These are phyloP conservation scores for Tyrophagus putrescentiae DNA, from an alignment of 1,140 invertebrate genomes.

Conservation along the genomic window DNA sequence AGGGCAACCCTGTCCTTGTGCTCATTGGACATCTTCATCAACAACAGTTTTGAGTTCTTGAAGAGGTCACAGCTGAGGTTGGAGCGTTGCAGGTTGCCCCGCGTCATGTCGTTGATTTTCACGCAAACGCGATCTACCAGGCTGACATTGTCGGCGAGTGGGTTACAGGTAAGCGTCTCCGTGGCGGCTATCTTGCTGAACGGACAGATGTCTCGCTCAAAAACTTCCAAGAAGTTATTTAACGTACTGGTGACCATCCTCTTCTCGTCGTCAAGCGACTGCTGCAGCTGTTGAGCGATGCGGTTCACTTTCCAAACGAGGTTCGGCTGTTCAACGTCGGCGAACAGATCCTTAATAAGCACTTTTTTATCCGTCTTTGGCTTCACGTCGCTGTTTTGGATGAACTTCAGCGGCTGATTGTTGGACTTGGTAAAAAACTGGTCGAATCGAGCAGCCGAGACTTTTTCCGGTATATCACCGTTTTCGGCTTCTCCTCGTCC, in stretches of 20 bases:
- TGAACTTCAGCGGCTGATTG: conserved; percentile 60
- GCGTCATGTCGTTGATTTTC: conserved; percentile 29
- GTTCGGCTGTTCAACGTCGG: conserved; percentile 70
- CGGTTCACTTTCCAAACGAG: conserved; percentile 91
- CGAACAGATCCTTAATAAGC: conserved; percentile 70
- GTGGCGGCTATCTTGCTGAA: background rate
- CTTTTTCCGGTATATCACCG: background rate
- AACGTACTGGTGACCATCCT: conserved; percentile 12
- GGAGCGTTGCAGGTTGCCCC: conserved; percentile 87
- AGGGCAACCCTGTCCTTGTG: conserved; percentile 22
- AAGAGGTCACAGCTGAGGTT: conserved; percentile 82
- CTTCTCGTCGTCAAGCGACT: conserved; percentile 47
- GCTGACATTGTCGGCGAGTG: background rate
- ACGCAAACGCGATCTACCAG: conserved; percentile 12
- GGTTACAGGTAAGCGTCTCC: background rate
- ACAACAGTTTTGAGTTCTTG: conserved; percentile 63
- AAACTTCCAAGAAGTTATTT: conserved; percentile 20
- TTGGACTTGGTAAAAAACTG: conserved; percentile 11
- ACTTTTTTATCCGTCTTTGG: conserved; percentile 64
- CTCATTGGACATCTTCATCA: conserved; percentile 51
- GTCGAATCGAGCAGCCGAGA: conserved; percentile 13
- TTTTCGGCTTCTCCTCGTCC: background rate
- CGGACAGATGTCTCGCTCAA: conserved; percentile 18
- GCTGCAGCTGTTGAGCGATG: conserved; percentile 76
- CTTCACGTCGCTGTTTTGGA: conserved; percentile 68